Percentiles rank a stretch among this genome's conserved stretches.
phyloP scores from a whole-genome alignment of 2,888 invertebrate genomes.

The Drosophila mulleri region DNA sequence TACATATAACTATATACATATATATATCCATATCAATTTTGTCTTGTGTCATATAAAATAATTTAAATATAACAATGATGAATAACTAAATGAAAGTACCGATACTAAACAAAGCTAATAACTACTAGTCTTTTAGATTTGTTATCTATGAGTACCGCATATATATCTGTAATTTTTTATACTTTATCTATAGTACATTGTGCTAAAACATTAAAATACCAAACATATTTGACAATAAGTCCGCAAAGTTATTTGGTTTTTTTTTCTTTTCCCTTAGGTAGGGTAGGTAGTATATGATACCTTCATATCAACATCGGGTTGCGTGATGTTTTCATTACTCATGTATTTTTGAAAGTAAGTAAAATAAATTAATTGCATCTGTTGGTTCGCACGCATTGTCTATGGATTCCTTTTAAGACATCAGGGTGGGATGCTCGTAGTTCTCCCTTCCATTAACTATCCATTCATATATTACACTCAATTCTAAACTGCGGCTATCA shows the following conservation, averaged over 20 bases:
- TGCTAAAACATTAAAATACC: background rate
- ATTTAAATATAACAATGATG: no score
- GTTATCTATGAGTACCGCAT: no score
- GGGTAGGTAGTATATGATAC: background rate
- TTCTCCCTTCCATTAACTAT: background rate
- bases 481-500: background rate
- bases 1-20: no score
- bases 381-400: constrained; percentile 2
- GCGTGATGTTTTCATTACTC: constrained; percentile 12
- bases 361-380: constrained; percentile 12
- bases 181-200: no score
- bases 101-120: no score
- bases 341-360: constrained; percentile 1
- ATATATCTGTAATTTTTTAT: no score
- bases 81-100: no score
- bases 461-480: background rate
- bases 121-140: no score
- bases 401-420: background rate
- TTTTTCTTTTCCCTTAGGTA: background rate
- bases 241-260: background rate
- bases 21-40: no score
- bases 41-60: no score
- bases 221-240: background rate
- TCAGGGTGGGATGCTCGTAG: background rate
- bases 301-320: background rate